Base-by-base conservation (phyloP, 1,140 invertebrate genomes). In the Geopemphigus sp. region DNA sequence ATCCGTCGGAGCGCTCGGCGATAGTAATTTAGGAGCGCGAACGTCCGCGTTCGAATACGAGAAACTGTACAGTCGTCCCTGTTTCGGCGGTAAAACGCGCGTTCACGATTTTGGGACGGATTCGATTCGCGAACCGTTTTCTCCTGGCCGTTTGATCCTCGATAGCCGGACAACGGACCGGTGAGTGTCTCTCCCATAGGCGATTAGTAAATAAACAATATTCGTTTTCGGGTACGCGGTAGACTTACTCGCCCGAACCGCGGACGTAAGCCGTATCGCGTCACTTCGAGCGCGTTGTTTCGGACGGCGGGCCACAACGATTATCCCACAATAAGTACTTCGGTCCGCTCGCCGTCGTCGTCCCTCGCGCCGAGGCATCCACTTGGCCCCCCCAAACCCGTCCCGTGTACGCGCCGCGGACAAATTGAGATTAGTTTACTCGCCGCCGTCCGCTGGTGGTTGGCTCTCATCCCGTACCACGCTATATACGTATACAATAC, bases 371-470 rank as follows among this genome's bases (percentile, higher is more conserved):
- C 56, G n/a, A n/a, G n/a, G n/a, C 56, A 15, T 14, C 22, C 22
- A 24, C 57, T 0, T 19, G 19, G 17, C 19, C 6, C 6, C 0
- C 19, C 2, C 57, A n/a, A 24, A 26, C 57, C 22, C 57, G 22
- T 59, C 29, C 29, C 26, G 26, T 32, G 29, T 63, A 32, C n/a
- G 24, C 26, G 15, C 4, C 26, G 14, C 26, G 26, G 59, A 63
- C 59, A 63, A 63, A 63, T 63, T 63, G 59, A 63, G 59, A 63
- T 63, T 63, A 26, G 59, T 63, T 32, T 24, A 15, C 17, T 26
- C 57, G n/a, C n/a, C n/a, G n/a, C n/a, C n/a, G 57, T 61, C 15
- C 15, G 1, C 26, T 24, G 6, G 5, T 17, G 10, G 11, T 11
- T 1, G 17, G 6, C 26, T 19, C 22, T 5, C 15, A 32, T 15